Base-by-base conservation (phyloP, 2,113 vertebrate species). In the Meriones unguiculatus region DNA sequence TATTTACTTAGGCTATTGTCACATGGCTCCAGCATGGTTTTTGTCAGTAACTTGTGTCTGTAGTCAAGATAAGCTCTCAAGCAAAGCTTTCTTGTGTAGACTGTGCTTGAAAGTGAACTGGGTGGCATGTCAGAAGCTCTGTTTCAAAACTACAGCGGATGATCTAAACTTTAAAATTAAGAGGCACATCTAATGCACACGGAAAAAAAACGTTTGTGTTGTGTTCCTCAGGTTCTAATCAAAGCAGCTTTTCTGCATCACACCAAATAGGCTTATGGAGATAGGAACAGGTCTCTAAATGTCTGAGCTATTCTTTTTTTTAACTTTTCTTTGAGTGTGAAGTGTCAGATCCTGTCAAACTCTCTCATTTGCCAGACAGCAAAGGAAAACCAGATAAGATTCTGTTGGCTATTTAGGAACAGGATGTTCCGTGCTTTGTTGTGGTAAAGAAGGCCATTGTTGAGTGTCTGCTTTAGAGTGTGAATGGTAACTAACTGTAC, bases 291-390 rank as follows among this genome's bases (percentile, higher is more conserved):
- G 98, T 98, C 98, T 98, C 93, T 97, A 98, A 98, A 98, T 98
- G 98, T 98, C 97, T 96, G 98, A 97, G 98, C 52, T 97, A 13
- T n/a, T 81, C 62, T 96, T 98, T 81, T 82, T 96, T 98, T 96
- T 98, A 96, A 98, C 98, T 98, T 98, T 98, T 98, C 98, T 98
- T 93, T 97, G 95, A 98, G 97, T 96, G 38, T 93, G 76, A 98
- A 84, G 95, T 98, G 97, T 98, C 98, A 98, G 97, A 89, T 98
- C 96, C 91, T 98, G 95, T 97, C 98, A 98, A 97, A 91, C 86
- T 97, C 95, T 89, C 72, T 98, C 97, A 98, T 98, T 98, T 46
- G 97, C 93, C 6, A 98, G 97, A 97, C 96, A 98, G 95, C 93
- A 97, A 94, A 98, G 95, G 91, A 97, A 99, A 96, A 91, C 90